These are phyloP conservation scores for Glaucomys volans DNA, from an alignment of 2,113 vertebrate genomes.

Conservation along the genomic window DNA sequence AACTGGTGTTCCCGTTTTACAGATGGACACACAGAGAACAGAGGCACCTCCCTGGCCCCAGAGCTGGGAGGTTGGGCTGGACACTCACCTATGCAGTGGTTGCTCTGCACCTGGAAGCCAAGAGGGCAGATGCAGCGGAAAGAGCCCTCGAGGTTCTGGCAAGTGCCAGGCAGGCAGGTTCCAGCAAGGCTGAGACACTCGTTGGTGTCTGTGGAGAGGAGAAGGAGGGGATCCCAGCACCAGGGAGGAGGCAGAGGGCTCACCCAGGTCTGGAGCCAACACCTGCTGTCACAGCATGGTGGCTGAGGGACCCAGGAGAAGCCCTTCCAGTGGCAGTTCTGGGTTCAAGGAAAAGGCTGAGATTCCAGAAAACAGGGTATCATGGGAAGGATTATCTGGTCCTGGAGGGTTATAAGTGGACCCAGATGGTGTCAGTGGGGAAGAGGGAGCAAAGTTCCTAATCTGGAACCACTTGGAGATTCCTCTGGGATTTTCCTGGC, in stretches of 20 bases:
- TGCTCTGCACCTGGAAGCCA: slow-evolving; percentile 94
- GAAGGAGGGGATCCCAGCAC: not conserved
- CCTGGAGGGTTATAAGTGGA: not conserved
- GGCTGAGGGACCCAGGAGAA: not conserved
- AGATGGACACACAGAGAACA: not conserved
- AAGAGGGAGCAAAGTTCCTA: not conserved
- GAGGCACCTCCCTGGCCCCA: not conserved
- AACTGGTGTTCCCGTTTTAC: not conserved
- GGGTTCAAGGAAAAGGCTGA: not conserved
- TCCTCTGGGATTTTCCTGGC: not conserved
- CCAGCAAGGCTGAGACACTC: slow-evolving; percentile 93
- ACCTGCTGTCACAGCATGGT: not conserved
- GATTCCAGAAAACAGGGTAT: not conserved
- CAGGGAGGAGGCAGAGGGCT: not conserved
- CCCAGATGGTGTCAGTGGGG: not conserved
- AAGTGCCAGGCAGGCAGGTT: slow-evolving; percentile 94
- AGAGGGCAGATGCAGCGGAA: slow-evolving; percentile 96
- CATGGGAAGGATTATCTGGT: not conserved
- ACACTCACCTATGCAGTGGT: slow-evolving; percentile 93
- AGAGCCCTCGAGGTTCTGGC: slow-evolving; percentile 96
- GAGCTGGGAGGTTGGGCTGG: not conserved
- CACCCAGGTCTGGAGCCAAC: not conserved
- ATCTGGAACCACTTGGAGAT: not conserved
- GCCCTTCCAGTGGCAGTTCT: not conserved
- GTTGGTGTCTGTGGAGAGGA: slow-evolving; percentile 90